These are phyloP conservation scores for Campoplex capitator DNA, from an alignment of 2,888 invertebrate genomes.

Conservation along the genomic window DNA sequence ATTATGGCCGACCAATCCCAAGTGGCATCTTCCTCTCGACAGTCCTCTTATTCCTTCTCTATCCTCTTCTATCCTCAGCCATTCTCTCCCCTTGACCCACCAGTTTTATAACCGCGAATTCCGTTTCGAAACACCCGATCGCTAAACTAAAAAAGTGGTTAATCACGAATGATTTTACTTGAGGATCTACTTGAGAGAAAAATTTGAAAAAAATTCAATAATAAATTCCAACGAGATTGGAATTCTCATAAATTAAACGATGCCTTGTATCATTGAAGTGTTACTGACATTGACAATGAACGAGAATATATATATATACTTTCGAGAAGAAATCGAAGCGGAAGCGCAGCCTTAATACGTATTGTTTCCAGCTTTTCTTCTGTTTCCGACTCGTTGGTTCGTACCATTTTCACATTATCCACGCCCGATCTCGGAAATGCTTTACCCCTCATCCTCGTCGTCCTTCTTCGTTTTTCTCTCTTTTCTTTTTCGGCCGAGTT, in stretches of 20 bases:
- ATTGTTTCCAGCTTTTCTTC: slow-evolving; percentile 54
- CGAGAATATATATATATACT: not conserved
- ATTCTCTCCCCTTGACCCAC: slow-evolving; percentile 2
- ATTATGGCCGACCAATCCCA: slow-evolving; percentile 79
- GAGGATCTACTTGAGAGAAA: not conserved
- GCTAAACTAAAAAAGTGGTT: slow-evolving; percentile 61
- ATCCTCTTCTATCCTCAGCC: slow-evolving; percentile 33
- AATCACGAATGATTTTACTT: not conserved
- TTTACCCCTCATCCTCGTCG: slow-evolving; percentile 51
- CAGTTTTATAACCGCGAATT: slow-evolving; percentile 34
- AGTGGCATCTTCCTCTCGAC: slow-evolving; percentile 67
- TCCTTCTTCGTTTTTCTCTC: not conserved
- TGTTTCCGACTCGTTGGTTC: slow-evolving; percentile 15
- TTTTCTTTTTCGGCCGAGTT: not conserved
- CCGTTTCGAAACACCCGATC: not conserved
- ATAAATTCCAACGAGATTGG: slow-evolving; percentile 14
- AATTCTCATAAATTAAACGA: slow-evolving; percentile 29
- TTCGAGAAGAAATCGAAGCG: slow-evolving; percentile 7
- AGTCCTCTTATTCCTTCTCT: slow-evolving; percentile 56
- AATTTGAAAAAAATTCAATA: no score
- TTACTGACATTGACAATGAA: slow-evolving; percentile 9
- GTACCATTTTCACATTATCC: slow-evolving; percentile 29
- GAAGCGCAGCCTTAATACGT: slow-evolving; percentile 31
- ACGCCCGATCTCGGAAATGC: not conserved
- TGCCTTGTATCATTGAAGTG: not conserved